Percentiles rank a stretch among this genome's conserved stretches.
Evolutionary conservation across 1,140 invertebrate species (phyloP).

Genomic region (Cheumatopsyche charites): DNA sequence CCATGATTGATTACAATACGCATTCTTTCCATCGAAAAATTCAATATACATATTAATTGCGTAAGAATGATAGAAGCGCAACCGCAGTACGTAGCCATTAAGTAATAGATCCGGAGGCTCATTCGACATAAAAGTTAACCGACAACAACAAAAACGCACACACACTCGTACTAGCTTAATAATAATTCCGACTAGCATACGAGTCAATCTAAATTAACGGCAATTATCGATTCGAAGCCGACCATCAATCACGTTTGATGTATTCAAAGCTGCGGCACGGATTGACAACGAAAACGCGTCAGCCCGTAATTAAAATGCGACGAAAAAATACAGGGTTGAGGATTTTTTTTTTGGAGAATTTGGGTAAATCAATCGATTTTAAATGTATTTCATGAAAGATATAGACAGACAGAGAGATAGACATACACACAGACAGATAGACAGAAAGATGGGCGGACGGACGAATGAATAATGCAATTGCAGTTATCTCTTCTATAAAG

Average conservation of each 20-base stretch:
- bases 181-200: constrained; percentile 4
- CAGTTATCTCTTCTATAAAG: too few species aligned
- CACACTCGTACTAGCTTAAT: too few species aligned
- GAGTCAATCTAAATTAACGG: constrained; percentile 14
- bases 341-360: too few species aligned
- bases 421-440: too few species aligned
- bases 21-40: too few species aligned
- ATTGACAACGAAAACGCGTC: constrained; percentile 9
- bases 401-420: too few species aligned
- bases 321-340: not conserved
- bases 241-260: constrained; percentile 22
- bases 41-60: constrained; percentile 1
- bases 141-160: not conserved
- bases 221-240: constrained; percentile 23
- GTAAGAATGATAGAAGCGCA: not conserved
- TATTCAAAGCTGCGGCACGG: constrained; percentile 12
- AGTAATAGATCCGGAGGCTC: not conserved
- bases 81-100: not conserved
- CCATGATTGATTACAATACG: too few species aligned
- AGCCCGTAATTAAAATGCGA: not conserved
- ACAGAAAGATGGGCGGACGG: too few species aligned
- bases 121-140: constrained; percentile 1
- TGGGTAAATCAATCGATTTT: too few species aligned
- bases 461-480: too few species aligned
- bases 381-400: too few species aligned